Evolutionary conservation across 1,140 invertebrate species (phyloP), one percentile per base, ranked within the genome.

Genomic region (Samia ricini): DNA sequence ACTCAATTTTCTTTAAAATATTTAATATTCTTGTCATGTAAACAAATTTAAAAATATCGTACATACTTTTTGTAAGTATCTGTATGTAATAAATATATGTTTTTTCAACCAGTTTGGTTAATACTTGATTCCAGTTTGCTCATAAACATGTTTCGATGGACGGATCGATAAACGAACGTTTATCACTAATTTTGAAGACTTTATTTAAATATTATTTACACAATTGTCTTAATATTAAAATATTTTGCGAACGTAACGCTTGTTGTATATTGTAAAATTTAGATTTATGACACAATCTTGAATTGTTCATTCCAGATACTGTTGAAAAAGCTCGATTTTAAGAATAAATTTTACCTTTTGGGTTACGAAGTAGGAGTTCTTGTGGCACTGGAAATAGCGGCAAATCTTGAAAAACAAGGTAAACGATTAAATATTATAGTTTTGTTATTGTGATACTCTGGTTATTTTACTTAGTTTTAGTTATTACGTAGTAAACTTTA

Each of bases 381-480:
- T 3, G 48, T 69, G 18, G 70, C 66, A 6, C 57, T 77, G n/a
- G 72, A 77, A 63, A 65, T 71, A 0, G 70, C 72, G 2, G 54
- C 63, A 4, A 67, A 69, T 23, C 56, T 77, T 18, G 76, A 77
- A 67, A 50, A 65, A 18, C 49, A 68, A 20, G 72, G 76, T 77
- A 68, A 57, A 29, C 48, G 6, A 50, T 19, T 1, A 18, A 50
- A n/a, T 26, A 24, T 29, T 61, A 18, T 8, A 7, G 18, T 20
- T 54, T 33, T 29, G 20, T 48, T 58, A 21, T 56, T 5, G 3
- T 56, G 15, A 56, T 29, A 4, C 24, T 15, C n/a, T 70, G 7
- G 61, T 20, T 56, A 42, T 61, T 64, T 57, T 33, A n/a, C n/a
- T n/a, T n/a, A n/a, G n/a, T n/a, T n/a, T n/a, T n/a, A n/a, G n/a